Conservation (phyloP, 2,797 vertebrate genomes). For the Ambastaia sidthimunki region DNA sequence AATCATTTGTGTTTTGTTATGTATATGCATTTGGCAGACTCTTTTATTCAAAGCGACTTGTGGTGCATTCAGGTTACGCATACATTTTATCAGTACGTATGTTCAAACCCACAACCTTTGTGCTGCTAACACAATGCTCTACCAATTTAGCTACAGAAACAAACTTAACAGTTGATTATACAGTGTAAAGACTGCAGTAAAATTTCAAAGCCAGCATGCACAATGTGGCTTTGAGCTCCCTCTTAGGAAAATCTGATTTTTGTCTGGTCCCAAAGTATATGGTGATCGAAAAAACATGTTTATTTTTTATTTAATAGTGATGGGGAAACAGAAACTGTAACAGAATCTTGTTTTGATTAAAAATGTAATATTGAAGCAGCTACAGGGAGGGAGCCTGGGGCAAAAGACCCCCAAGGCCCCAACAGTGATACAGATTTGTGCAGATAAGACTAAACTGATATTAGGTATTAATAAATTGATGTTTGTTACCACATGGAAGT, state of each 20-base stretch:
- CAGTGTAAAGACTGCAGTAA: neutral
- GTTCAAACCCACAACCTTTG: too few relatives aligned
- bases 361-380: neutral
- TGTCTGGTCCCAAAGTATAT: neutral
- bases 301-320: neutral
- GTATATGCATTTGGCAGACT: neutral
- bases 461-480: neutral
- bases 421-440: neutral
- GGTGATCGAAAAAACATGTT: neutral
- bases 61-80: too few relatives aligned
- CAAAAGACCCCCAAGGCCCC: neutral
- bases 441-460: too few relatives aligned
- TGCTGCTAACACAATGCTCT: too few relatives aligned
- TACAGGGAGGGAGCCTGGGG: neutral
- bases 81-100: too few relatives aligned
- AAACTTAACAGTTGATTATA: neutral
- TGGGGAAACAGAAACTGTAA: neutral
- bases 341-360: neutral
- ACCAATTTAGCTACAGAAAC: too few relatives aligned
- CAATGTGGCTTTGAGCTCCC: neutral
- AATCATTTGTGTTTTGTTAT: neutral
- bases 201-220: neutral
- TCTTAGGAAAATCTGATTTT: neutral
- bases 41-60: too few relatives aligned
- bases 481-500: neutral